Conservation (phyloP, 2,888 invertebrate genomes). For the Seira musarum region DNA sequence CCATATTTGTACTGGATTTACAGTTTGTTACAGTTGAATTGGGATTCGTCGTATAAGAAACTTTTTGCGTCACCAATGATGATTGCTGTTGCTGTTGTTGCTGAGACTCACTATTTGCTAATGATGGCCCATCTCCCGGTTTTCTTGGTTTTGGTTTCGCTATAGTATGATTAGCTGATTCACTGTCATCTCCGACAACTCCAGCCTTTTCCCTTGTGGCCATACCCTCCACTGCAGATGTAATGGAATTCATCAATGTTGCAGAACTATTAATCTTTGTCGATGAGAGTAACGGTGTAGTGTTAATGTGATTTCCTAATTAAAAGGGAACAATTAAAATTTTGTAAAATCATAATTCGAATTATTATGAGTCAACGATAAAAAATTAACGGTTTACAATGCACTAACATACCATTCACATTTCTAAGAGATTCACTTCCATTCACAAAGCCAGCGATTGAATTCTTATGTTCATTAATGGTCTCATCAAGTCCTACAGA, state of each 20-base stretch:
- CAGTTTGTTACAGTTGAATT: conserved; percentile 17
- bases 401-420: conserved; percentile 36
- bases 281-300: not conserved
- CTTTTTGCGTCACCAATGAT: conserved; percentile 5
- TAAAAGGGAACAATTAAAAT: too few relatives aligned
- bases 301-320: conserved; percentile 24
- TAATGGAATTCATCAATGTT: conserved; percentile 26
- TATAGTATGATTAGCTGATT: conserved; percentile 42
- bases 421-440: conserved; percentile 20
- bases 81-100: conserved; percentile 25
- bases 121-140: conserved; percentile 23
- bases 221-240: conserved; percentile 37
- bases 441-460: conserved; percentile 11
- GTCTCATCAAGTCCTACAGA: conserved; percentile 7
- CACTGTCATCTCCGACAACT: conserved; percentile 23
- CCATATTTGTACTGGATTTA: conserved; percentile 45
- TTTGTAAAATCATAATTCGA: not conserved
- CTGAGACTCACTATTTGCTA: not conserved
- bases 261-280: conserved; percentile 17
- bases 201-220: conserved; percentile 19
- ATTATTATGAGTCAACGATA: not conserved
- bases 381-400: not conserved
- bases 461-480: not conserved
- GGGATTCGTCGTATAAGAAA: not conserved
- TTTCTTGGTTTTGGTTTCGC: conserved; percentile 59